These are phyloP conservation scores for Thyatira batis DNA, from an alignment of 2,888 invertebrate genomes.

Conservation along the genomic window DNA sequence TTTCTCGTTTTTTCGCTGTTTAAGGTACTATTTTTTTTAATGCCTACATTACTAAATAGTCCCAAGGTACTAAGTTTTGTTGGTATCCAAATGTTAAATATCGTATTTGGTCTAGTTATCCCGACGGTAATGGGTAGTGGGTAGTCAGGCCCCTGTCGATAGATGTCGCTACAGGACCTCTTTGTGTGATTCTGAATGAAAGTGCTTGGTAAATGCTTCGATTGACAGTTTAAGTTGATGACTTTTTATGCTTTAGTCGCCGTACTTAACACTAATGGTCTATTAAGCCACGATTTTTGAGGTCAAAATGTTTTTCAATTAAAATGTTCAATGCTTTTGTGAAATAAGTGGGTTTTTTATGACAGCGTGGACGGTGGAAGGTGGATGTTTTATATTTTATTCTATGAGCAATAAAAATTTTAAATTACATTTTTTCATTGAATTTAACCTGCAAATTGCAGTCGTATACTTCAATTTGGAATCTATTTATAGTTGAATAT, in stretches of 20 bases:
- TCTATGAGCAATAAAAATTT: not conserved
- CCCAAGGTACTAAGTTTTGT: too few species aligned
- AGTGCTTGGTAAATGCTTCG: constrained; percentile 11
- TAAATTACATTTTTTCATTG: not conserved
- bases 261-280: not conserved
- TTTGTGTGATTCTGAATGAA: not conserved
- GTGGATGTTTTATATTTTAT: not conserved
- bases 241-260: not conserved
- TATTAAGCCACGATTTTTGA: not conserved
- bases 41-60: too few species aligned
- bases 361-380: not conserved
- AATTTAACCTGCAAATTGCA: too few species aligned
- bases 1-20: too few species aligned
- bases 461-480: too few species aligned
- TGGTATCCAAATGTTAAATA: too few species aligned
- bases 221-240: constrained; percentile 13
- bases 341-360: not conserved
- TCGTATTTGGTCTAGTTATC: too few species aligned
- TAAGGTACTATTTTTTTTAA: too few species aligned
- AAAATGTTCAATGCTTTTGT: not conserved
- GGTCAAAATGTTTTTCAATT: not conserved
- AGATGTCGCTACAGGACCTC: not conserved
- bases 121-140: too few species aligned
- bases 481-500: too few species aligned
- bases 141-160: not conserved